Base-by-base conservation (phyloP, 2,888 invertebrate species). In the Artemia sp. region DNA sequence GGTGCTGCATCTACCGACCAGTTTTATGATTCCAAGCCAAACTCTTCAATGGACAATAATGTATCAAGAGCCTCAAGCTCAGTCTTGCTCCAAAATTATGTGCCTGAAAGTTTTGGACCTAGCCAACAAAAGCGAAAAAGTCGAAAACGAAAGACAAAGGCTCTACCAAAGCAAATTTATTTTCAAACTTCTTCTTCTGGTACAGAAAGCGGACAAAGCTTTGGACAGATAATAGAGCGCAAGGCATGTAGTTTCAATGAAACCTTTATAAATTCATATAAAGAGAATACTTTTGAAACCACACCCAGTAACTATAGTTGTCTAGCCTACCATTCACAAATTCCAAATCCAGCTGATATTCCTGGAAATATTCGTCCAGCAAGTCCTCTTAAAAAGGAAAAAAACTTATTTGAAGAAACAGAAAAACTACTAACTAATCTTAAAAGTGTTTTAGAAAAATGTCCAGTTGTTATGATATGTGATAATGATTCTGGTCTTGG, bases 401-500 rank as follows among this genome's bases (percentile, higher is more conserved):
- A 58, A 24, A n/a, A n/a, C 8, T 19, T 58, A 19, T 8, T 24
- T 8, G 14, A 58, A 58, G 64, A 58, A 58, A 58, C 64, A 8
- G 24, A 58, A 9, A 58, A n/a, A 24, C 64, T 58, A 2, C 24
- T 58, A 24, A 58, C 64, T 10, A 58, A 24, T 24, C 64, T 58
- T n/a, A 58, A 58, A 58, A 24, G 24, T 58, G 64, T 58, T 8
- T 24, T 58, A 3, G n/a, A n/a, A 58, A 58, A 58, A 24, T 58
- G 24, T 58, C 64, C 64, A 8, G 64, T 58, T 19, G 24, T 58
- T 58, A n/a, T n/a, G 64, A 58, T 58, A 19, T 58, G 14, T n/a
- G 64, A 58, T 19, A 58, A 58, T 58, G 64, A 58, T 58, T 58
- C 64, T 24, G 64, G 64, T 58, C 64, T 58, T n/a, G 64, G 64